Evolutionary conservation across 2,113 vertebrate species (phyloP), one percentile per base, ranked within the genome.

Genomic region (Gasterosteus nipponicus): DNA sequence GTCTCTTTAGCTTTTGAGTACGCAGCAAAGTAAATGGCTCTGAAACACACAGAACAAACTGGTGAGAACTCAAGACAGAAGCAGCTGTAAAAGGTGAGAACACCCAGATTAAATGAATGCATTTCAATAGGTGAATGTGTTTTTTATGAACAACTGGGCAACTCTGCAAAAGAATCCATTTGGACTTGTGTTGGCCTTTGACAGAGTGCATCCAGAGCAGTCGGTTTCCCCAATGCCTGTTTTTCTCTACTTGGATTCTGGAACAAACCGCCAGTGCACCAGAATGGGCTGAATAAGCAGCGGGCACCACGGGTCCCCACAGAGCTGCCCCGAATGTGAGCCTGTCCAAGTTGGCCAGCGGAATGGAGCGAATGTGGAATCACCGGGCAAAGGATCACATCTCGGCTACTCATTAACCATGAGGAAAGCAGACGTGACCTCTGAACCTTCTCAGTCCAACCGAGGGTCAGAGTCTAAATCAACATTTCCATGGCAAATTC

Each of bases 21-120:
- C 39, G 97, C 97, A 1, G 94, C 96, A 90, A 99, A 99, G 87
- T 99, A 99, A 82, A 99, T 95, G 42, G 98, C 98, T 92, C 97
- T 99, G 95, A 58, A 79, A 82, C 46, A 87, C 39, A 90, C 44
- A 77, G 65, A 87, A 71, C 22, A 82, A 69, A 59, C 73, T 39
- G 78, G 56, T 89, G 22, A 81, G 18, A 75, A 62, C 49, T 51
- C 31, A 0, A 65, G 33, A 70, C n/a, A 11, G 29, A 26, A 22
- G 16, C n/a, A 60, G 10, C 42, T 67, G 14, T 29, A 80, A 84
- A 29, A 5, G 22, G 72, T 71, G 46, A 56, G 26, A 63, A 63
- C 29, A 70, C 16, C 18, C 31, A 19, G 15, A 26, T 54, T n/a
- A 22, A 54, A 72, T 19, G 51, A 85, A 62, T 68, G 56, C 12